phyloP scores from a whole-genome alignment of 2,888 invertebrate species.

The Drosophila flavopinicola region DNA sequence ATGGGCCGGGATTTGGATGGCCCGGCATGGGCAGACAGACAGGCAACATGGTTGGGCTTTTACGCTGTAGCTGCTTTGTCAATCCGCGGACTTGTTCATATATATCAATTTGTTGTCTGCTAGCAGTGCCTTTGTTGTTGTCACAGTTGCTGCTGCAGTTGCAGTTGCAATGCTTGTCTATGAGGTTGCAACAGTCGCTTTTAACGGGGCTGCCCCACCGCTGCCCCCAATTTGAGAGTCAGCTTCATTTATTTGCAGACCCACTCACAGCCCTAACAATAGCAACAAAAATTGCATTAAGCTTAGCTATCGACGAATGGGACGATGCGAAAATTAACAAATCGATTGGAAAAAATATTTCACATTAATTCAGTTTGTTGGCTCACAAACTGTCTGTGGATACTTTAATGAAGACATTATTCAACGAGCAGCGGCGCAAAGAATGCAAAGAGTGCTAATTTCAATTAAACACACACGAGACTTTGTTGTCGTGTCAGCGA shows the following conservation, averaged over 20 bases:
- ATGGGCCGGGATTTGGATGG: conserved; percentile 9
- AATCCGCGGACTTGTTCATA: conserved; percentile 68
- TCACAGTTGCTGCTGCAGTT: conserved; percentile 40
- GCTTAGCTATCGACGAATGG: not conserved
- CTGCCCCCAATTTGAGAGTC: conserved; percentile 43
- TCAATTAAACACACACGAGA: conserved; percentile 57
- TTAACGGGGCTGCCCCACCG: conserved; percentile 10
- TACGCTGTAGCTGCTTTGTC: conserved; percentile 76
- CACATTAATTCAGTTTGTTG: not conserved
- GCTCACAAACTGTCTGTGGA: not conserved
- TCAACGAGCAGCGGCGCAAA: not conserved
- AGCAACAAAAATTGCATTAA: conserved; percentile 12
- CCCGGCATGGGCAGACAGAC: conserved; percentile 36
- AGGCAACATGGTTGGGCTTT: conserved; percentile 71
- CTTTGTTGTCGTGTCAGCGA: conserved; percentile 33
- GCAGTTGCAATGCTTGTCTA: conserved; percentile 18
- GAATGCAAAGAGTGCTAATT: conserved; percentile 32
- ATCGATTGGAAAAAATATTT: not conserved
- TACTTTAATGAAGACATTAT: conserved; percentile 53
- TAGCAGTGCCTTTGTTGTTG: conserved; percentile 48
- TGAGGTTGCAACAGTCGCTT: conserved; percentile 50
- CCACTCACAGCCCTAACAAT: not conserved
- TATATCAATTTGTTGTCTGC: conserved; percentile 77
- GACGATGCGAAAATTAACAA: not conserved
- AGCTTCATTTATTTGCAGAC: conserved; percentile 38